phyloP scores from a whole-genome alignment of 2,888 invertebrate species.

The Pseudolycoriella hygida region DNA sequence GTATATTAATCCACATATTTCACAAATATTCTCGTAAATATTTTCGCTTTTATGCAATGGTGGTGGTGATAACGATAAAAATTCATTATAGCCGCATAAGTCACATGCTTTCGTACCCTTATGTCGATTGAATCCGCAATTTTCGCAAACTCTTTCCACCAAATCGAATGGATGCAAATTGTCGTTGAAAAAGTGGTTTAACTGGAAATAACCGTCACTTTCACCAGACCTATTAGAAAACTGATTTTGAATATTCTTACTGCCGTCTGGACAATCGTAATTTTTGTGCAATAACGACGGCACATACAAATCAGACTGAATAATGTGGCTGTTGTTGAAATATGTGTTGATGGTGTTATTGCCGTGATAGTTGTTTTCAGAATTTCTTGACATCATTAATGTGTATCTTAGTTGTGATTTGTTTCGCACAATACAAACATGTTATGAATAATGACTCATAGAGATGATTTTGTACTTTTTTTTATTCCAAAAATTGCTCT shows the following conservation, averaged over 20 bases:
- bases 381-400: constrained; percentile 1
- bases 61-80: constrained; percentile 6
- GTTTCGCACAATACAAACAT: too few relatives aligned
- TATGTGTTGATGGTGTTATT: neutral
- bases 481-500: too few relatives aligned
- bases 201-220: neutral
- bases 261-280: neutral
- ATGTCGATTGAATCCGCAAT: constrained; percentile 24
- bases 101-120: constrained; percentile 21
- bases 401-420: neutral
- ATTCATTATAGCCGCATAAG: constrained; percentile 19
- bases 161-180: constrained; percentile 5
- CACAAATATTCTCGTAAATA: constrained; percentile 27
- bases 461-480: too few relatives aligned
- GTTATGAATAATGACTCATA: too few relatives aligned
- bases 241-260: neutral
- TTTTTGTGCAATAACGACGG: neutral
- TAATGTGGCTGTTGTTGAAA: neutral
- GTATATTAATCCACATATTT: constrained; percentile 20
- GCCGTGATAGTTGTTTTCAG: neutral
- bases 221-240: neutral
- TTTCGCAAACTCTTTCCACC: constrained; percentile 26
- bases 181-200: neutral
- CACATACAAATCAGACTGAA: neutral
- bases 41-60: neutral